These are phyloP conservation scores for Clytia hemisphaerica DNA, from an alignment of 30 jellyfish, hydroid and myxozoan genomes.

Conservation along the genomic window DNA sequence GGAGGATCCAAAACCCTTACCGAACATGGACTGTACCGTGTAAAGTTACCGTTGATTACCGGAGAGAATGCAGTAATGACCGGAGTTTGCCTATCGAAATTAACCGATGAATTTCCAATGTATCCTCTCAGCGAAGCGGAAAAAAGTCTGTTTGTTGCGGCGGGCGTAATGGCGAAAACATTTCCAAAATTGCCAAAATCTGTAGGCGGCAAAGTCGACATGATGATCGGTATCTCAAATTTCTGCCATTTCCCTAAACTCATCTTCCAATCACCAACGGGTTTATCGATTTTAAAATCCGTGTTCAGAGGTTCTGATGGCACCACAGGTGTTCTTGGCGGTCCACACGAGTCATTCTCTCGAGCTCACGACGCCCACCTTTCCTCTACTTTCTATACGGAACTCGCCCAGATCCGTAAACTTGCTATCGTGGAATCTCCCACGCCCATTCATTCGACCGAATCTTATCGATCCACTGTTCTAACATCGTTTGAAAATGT, in stretches of 20 bases:
- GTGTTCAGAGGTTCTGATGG: neutral
- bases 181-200: no score
- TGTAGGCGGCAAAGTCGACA: no score
- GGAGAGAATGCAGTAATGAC: slow-evolving; percentile 3
- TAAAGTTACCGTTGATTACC: no score
- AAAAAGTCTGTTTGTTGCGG: slow-evolving; percentile 1
- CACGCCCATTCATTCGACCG: no score
- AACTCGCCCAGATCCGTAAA: neutral
- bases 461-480: no score
- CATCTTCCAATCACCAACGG: no score
- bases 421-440: neutral
- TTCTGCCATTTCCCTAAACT: no score
- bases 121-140: no score
- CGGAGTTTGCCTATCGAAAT: slow-evolving; percentile 4
- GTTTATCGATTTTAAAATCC: neutral
- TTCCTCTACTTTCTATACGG: neutral
- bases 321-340: slow-evolving; percentile 17
- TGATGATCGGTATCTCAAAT: no score
- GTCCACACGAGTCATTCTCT: neutral
- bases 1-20: neutral
- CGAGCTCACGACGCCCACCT: no score
- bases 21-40: neutral
- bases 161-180: no score
- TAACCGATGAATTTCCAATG: no score
- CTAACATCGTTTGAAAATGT: neutral